These are phyloP conservation scores for Helicoverpa assulta DNA, from an alignment of 2,888 invertebrate genomes.

Conservation along the genomic window DNA sequence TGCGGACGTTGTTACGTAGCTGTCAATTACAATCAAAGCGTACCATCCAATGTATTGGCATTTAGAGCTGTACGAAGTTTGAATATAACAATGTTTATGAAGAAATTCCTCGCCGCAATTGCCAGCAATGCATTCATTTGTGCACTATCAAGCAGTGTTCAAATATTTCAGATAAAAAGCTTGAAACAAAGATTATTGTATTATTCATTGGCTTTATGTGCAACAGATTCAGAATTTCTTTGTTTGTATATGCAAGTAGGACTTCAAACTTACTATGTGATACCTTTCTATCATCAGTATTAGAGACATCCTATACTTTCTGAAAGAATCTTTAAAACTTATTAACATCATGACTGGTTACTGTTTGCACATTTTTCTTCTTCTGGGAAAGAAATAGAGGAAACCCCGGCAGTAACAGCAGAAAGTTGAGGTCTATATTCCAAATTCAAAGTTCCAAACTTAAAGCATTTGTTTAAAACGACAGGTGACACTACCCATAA, in stretches of 20 bases:
- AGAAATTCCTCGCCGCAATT: slow-evolving; percentile 10
- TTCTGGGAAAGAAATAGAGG: background rate
- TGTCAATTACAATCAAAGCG: slow-evolving; percentile 41
- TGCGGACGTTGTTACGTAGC: slow-evolving; percentile 36
- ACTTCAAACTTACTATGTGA: background rate
- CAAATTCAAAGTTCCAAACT: background rate
- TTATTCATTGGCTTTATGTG: slow-evolving; percentile 16
- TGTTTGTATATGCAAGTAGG: background rate
- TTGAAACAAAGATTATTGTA: slow-evolving; percentile 41
- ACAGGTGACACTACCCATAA: slow-evolving; percentile 26
- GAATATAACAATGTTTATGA: slow-evolving; percentile 13
- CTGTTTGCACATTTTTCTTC: slow-evolving; percentile 15
- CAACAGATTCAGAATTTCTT: slow-evolving; percentile 14
- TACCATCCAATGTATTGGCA: slow-evolving; percentile 25
- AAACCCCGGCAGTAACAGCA: background rate
- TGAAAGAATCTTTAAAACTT: slow-evolving; percentile 1
- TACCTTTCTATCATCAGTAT: background rate
- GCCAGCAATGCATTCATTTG: slow-evolving; percentile 23
- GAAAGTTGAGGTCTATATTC: background rate
- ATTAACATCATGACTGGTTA: slow-evolving; percentile 23
- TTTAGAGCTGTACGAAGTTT: slow-evolving; percentile 11
- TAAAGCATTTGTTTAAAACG: background rate
- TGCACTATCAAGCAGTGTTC: slow-evolving; percentile 34
- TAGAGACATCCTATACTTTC: background rate
- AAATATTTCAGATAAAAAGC: slow-evolving; percentile 40